Percentiles rank a stretch among this genome's conserved stretches.
Conservation (phyloP, 2,888 invertebrate genomes). For the Argyra leucocephala region DNA sequence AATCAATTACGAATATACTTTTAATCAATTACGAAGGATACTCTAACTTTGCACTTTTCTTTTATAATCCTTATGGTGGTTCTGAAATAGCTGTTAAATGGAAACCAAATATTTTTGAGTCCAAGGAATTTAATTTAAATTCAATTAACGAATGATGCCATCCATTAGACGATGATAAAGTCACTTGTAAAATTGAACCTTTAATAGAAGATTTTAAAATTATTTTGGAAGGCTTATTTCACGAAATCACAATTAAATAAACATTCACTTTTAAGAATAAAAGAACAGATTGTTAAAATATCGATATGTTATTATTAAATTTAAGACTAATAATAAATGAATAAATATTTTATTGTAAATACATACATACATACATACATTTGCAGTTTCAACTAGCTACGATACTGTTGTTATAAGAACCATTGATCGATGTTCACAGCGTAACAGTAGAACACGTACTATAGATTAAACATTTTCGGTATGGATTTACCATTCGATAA, state of each 20-base stretch:
- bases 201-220: slow-evolving; percentile 40
- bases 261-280: too few species aligned
- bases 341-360: too few species aligned
- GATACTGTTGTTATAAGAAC: too few species aligned
- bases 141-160: slow-evolving; percentile 35
- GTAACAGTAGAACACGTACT: too few species aligned
- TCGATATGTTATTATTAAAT: too few species aligned
- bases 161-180: slow-evolving; percentile 25
- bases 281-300: too few species aligned
- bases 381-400: too few species aligned
- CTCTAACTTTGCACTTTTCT: slow-evolving; percentile 73
- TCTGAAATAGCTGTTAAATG: slow-evolving; percentile 73
- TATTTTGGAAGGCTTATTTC: slow-evolving; percentile 36
- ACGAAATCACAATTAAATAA: background rate
- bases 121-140: slow-evolving; percentile 62
- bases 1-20: slow-evolving; percentile 64
- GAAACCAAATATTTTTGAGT: slow-evolving; percentile 57
- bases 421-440: too few species aligned
- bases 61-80: slow-evolving; percentile 83
- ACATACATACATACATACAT: too few species aligned
- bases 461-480: too few species aligned
- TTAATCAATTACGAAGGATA: slow-evolving; percentile 57
- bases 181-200: slow-evolving; percentile 32
- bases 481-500: too few species aligned
- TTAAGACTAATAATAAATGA: too few species aligned